phyloP scores from a whole-genome alignment of 92 coral and sea anemone species.

The Epizoanthus fatuus region DNA sequence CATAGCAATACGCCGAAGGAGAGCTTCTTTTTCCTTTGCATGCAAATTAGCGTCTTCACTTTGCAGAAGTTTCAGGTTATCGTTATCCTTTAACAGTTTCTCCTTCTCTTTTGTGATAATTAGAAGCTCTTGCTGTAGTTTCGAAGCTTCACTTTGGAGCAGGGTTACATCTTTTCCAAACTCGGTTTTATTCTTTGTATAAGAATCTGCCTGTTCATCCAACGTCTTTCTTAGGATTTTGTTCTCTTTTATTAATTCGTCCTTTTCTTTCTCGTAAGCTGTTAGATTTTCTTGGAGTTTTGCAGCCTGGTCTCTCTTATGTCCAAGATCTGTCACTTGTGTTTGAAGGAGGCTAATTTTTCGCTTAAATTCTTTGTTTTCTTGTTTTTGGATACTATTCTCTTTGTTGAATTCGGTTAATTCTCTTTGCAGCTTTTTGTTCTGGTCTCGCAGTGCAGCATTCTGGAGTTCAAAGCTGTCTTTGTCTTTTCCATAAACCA shows the following conservation, averaged over 20 bases:
- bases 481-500: neutral
- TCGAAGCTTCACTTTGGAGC: neutral
- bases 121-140: conserved; percentile 30
- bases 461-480: neutral
- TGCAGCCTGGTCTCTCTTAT: neutral
- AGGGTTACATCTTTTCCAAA: neutral
- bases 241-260: neutral
- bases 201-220: conserved; percentile 9
- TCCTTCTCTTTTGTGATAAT: conserved; percentile 45
- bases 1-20: conserved; percentile 30
- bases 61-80: neutral
- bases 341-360: conserved; percentile 58
- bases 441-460: too few relatives aligned
- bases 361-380: conserved; percentile 62
- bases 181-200: neutral
- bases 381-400: conserved; percentile 29
- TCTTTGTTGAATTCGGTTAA: too few relatives aligned
- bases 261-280: too few relatives aligned
- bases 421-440: too few relatives aligned
- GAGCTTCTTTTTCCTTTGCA: conserved; percentile 16
- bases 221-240: conserved; percentile 1
- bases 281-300: too few relatives aligned
- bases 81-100: conserved; percentile 27
- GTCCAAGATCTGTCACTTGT: neutral
- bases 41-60: neutral